Base-by-base conservation (phyloP, 2,113 vertebrate species). In the Phylloscopus trochiloides region DNA sequence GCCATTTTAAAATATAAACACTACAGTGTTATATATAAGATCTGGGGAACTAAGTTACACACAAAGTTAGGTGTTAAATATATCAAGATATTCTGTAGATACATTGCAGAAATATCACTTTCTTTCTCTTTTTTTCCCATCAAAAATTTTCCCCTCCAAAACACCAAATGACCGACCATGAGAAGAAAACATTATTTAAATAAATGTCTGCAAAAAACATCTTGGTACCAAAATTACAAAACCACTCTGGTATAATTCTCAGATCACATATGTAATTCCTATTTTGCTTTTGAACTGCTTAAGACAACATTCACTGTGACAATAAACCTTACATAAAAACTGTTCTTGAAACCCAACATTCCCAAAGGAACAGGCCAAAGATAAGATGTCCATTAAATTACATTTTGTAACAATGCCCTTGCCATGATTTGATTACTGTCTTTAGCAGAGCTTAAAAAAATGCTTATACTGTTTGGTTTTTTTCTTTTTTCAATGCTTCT, bases 321-420 rank as follows among this genome's bases (percentile, higher is more conserved):
- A 92, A 90, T 63, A 79, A 96, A 83, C 58, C 87, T 76, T 58
- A 91, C 95, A 96, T 77, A 93, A 95, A 94, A 94, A 61, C n/a
- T 36, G 61, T 20, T 93, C 68, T 77, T 76, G 86, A 96, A 96
- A 97, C 89, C 51, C 96, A 91, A 1, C 6, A 29, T 63, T 87
- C 85, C 76, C 84, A 14, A 87, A 88, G 89, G 89, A 87, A 90
- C 2, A 67, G 59, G 58, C 42, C 75, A 77, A 88, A 90, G 81
- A 89, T 66, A 95, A 91, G 17, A 58, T 67, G 38, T 28, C 58
- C 76, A 58, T 88, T 84, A 92, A 94, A 73, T n/a, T 48, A 62
- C 58, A 78, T 88, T 95, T 92, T 92, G 32, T 84, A 80, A 51
- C 62, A 61, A 80, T 25, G 62, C 62, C 42, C 67, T 86, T 83